Conservation (phyloP, 1,140 invertebrate genomes). For the Listronotus bonariensis region DNA sequence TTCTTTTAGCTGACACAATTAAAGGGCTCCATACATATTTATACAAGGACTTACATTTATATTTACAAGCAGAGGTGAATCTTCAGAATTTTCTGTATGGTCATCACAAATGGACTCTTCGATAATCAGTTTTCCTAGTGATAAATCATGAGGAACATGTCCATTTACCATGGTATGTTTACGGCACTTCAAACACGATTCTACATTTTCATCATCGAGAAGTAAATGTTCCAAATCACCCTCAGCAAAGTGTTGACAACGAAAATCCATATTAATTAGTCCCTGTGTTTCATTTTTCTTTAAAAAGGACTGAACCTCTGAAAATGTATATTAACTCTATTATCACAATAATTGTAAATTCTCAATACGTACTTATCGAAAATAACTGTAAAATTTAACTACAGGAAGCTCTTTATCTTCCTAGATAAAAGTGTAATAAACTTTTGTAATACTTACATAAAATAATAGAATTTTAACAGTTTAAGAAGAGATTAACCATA, state of each 20-base stretch:
- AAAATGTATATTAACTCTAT: too few species aligned
- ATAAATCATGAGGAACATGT: conserved; percentile 7
- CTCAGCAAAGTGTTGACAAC: conserved; percentile 24
- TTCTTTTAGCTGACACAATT: neutral
- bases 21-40: neutral
- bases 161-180: too few species aligned
- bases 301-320: too few species aligned
- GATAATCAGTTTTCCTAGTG: conserved; percentile 11
- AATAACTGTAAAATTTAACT: too few species aligned
- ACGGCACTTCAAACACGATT: conserved; percentile 30
- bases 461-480: too few species aligned
- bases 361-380: too few species aligned
- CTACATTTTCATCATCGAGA: conserved; percentile 40
- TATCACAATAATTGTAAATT: too few species aligned
- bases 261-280: conserved; percentile 11
- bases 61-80: conserved; percentile 46
- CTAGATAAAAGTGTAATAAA: too few species aligned
- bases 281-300: too few species aligned
- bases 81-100: conserved; percentile 40
- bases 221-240: conserved; percentile 35
- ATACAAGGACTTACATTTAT: neutral
- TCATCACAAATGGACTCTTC: conserved; percentile 30
- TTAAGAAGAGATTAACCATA: too few species aligned
- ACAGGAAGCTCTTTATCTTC: too few species aligned
- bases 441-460: too few species aligned